phyloP scores from a whole-genome alignment of 2,888 invertebrate genomes.

The Orchesellides sinensis region DNA sequence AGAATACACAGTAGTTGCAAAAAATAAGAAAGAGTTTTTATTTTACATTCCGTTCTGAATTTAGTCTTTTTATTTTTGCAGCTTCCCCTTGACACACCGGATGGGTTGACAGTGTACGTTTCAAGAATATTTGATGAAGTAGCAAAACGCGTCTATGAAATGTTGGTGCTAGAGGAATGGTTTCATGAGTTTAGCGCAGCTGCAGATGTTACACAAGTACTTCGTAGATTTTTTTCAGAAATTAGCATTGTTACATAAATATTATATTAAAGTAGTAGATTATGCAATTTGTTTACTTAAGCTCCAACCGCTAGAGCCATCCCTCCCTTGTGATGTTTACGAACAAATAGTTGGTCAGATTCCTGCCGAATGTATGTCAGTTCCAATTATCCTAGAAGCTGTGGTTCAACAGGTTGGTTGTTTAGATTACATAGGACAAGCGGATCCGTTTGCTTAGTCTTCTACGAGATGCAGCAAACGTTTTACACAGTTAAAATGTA shows the following conservation, averaged over 20 bases:
- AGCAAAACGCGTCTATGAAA: slow-evolving; percentile 68
- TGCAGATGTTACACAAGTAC: slow-evolving; percentile 39
- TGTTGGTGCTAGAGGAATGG: slow-evolving; percentile 68
- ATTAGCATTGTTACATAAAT: neutral
- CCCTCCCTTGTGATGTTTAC: slow-evolving; percentile 51
- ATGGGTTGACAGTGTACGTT: slow-evolving; percentile 55
- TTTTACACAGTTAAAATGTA: too few relatives aligned
- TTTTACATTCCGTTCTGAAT: too few relatives aligned
- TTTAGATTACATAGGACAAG: too few relatives aligned
- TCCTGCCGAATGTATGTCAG: slow-evolving; percentile 70
- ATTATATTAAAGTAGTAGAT: neutral
- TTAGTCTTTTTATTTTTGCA: slow-evolving; percentile 16
- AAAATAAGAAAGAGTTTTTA: too few relatives aligned
- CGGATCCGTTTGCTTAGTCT: too few relatives aligned
- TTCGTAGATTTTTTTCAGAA: neutral
- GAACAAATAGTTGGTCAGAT: slow-evolving; percentile 64
- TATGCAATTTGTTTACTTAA: slow-evolving; percentile 28
- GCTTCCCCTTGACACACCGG: slow-evolving; percentile 36
- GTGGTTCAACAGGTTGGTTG: slow-evolving; percentile 71
- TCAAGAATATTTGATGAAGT: slow-evolving; percentile 67
- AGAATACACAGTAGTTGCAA: too few relatives aligned
- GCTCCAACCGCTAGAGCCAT: slow-evolving; percentile 57
- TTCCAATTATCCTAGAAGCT: slow-evolving; percentile 70
- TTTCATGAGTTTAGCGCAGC: slow-evolving; percentile 54
- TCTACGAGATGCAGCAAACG: too few relatives aligned